Percentiles rank a stretch among this genome's conserved stretches.
These are phyloP conservation scores for Stenurella melanura DNA, from an alignment of 2,888 invertebrate species.

Conservation along the genomic window DNA sequence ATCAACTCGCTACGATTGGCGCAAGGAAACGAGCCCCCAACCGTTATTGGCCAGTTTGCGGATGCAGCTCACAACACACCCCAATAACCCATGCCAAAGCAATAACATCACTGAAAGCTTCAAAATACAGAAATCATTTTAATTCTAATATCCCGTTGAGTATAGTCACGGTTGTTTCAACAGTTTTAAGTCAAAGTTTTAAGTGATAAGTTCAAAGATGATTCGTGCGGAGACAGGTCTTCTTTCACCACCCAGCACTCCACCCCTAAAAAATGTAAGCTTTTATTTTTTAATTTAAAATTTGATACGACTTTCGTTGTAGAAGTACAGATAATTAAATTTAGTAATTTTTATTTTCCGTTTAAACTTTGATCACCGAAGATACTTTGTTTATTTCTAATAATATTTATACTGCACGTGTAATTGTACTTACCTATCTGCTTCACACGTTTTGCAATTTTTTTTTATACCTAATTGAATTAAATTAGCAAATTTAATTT, in stretches of 20 bases:
- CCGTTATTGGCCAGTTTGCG: slow-evolving; percentile 76
- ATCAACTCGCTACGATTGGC: slow-evolving; percentile 78
- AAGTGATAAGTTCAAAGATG: slow-evolving; percentile 30
- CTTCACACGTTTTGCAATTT: not conserved
- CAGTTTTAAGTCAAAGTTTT: slow-evolving; percentile 19
- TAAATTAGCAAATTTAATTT: no score
- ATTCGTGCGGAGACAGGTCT: slow-evolving; percentile 55
- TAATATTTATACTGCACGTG: not conserved
- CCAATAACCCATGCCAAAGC: slow-evolving; percentile 71
- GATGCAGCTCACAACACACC: slow-evolving; percentile 74
- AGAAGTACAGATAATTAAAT: not conserved
- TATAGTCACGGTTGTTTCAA: slow-evolving; percentile 25
- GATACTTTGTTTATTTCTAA: not conserved
- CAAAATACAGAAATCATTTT: slow-evolving; percentile 64
- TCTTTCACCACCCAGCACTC: slow-evolving; percentile 84
- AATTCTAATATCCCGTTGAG: slow-evolving; percentile 43
- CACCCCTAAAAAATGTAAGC: slow-evolving; percentile 78
- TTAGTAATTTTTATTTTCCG: not conserved
- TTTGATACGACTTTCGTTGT: not conserved
- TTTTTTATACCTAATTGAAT: no score
- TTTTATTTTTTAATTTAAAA: slow-evolving; percentile 42
- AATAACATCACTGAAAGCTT: slow-evolving; percentile 68
- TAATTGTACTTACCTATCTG: not conserved
- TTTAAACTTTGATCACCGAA: not conserved
- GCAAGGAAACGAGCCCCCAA: slow-evolving; percentile 80